phyloP scores from a whole-genome alignment of 2,888 invertebrate species.

The Thereva nobilitata region DNA sequence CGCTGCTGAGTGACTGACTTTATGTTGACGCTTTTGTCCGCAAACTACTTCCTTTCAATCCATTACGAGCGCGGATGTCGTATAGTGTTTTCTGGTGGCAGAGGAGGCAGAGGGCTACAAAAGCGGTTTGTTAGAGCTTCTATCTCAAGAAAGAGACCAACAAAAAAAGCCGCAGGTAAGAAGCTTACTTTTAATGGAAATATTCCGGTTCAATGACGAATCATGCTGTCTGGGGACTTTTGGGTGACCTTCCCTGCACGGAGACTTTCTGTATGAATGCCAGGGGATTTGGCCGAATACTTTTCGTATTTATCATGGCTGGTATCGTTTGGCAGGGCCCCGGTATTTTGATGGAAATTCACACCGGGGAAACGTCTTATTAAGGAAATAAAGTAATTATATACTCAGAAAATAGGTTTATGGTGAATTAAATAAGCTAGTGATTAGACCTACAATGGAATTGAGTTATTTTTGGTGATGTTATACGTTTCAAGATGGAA shows the following conservation, averaged over 20 bases:
- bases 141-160: neutral
- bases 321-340: neutral
- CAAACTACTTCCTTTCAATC: neutral
- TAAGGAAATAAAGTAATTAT: conserved; percentile 4
- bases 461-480: too few species aligned
- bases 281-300: neutral
- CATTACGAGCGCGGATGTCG: too few species aligned
- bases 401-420: neutral
- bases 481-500: too few species aligned
- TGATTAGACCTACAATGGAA: too few species aligned
- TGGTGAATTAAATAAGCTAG: too few species aligned
- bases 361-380: conserved; percentile 19
- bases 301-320: neutral
- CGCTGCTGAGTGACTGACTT: neutral
- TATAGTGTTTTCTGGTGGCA: too few species aligned
- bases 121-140: too few species aligned
- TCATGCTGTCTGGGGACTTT: conserved; percentile 24
- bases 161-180: conserved; percentile 31
- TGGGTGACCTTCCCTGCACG: conserved; percentile 18
- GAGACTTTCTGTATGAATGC: conserved; percentile 7
- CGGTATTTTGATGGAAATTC: conserved; percentile 10
- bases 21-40: neutral
- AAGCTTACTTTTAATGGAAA: conserved; percentile 36
- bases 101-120: too few species aligned
- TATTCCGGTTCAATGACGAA: conserved; percentile 31